Evolutionary conservation across 37 sponge, comb jelly and placozoan species (phyloP), one percentile per base, ranked within the genome.

Genomic region (Axinella damicornis): DNA sequence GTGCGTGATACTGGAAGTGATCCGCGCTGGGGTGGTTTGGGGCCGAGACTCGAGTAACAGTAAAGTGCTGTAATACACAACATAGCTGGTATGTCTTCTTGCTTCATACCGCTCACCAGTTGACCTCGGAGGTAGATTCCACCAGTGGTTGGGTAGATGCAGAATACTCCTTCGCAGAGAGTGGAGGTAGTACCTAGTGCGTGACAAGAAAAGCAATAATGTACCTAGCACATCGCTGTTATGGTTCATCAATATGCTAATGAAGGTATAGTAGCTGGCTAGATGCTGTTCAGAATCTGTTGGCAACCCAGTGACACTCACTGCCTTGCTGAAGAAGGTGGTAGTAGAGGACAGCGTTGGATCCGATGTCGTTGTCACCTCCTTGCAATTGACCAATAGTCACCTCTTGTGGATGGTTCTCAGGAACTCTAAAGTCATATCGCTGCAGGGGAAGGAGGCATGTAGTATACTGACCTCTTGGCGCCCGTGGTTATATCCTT

Each of bases 321-420:
- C 57, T 33, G 67, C 24, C 32, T 27, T 32, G 69, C 46, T n/a
- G n/a, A 28, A 53, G 22, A 57, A 77, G 34, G 57, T 70, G 59
- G 53, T 77, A 85, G 59, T 36, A 66, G 35, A 85, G 34, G 24
- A 54, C 72, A 1, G 86, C 86, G 69, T 85, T 85, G n/a, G 61
- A 25, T 20, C 86, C 86, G 2, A 85, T 70, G 41, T 85, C 86
- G 2, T 0, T 2, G 55, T 85, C 86, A 46, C 35, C 53, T 12
- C 77, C 86, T 17, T 28, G 18, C 24, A 85, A 39, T 1, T 21
- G 32, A 22, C 54, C 55, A 1, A 68, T 37, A 1, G 53, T 12
- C 0, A 54, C 46, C 9, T 35, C 34, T 16, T 5, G 2, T 28
- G 69, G 34, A 28, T 34, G 31, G 65, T 40, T 12, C 74, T 83